Evolutionary conservation across 2,888 invertebrate genomes (phyloP).

Genomic region (Thalpophila matura): DNA sequence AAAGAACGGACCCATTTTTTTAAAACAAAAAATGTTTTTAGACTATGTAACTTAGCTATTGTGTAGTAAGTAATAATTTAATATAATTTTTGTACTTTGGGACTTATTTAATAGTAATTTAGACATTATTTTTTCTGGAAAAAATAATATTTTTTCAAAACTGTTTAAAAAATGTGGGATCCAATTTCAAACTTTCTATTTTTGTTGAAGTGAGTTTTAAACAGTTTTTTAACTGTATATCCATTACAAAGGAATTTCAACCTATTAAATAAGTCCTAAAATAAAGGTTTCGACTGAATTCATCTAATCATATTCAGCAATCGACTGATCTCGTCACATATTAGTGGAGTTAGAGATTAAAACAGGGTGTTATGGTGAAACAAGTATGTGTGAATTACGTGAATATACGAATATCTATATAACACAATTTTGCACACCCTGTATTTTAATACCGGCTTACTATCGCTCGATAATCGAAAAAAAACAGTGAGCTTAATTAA

Average conservation of each 20-base stretch:
- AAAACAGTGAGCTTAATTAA: background rate
- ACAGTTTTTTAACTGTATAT: background rate
- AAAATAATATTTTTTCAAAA: too few species aligned
- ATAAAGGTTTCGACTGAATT: constrained; percentile 70
- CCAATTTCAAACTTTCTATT: background rate
- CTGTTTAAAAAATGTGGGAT: too few species aligned
- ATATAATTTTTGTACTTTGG: constrained; percentile 55
- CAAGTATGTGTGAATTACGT: constrained; percentile 43
- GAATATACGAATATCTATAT: constrained; percentile 42
- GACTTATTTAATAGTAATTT: constrained; percentile 60
- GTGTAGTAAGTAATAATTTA: constrained; percentile 61
- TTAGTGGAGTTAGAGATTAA: constrained; percentile 60
- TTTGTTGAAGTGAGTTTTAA: background rate
- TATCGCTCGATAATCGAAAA: background rate
- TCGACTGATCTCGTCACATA: constrained; percentile 67
- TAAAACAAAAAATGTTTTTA: constrained; percentile 58
- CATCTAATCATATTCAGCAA: constrained; percentile 63
- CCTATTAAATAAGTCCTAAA: constrained; percentile 62
- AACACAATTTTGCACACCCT: constrained; percentile 48
- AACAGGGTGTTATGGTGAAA: constrained; percentile 52
- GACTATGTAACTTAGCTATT: constrained; percentile 62
- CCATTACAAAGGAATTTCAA: background rate
- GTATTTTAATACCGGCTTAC: constrained; percentile 47
- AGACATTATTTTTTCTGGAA: background rate
- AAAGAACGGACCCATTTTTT: constrained; percentile 69